Conservation (phyloP, 2,888 invertebrate species). For the Rugalucina vietnamica region DNA sequence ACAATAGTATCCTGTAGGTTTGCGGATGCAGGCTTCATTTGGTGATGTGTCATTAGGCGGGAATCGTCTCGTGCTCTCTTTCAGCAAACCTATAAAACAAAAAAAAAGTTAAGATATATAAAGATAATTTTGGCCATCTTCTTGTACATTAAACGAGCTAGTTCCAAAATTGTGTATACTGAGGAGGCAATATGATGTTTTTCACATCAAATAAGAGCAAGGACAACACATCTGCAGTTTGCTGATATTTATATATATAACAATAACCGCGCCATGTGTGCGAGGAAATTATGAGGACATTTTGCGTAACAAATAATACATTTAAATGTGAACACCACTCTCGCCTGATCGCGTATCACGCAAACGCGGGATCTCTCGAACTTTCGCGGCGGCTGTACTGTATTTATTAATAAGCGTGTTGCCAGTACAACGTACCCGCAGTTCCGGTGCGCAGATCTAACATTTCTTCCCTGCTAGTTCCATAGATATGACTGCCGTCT, state of each 20-base stretch:
- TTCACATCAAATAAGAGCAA: too few species aligned
- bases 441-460: constrained; percentile 80
- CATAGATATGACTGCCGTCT: constrained; percentile 88
- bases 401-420: background rate
- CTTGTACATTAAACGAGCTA: background rate
- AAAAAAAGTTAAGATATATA: background rate
- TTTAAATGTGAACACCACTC: too few species aligned
- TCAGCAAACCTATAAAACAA: background rate
- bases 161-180: background rate
- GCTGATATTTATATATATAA: too few species aligned
- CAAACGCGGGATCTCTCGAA: background rate
- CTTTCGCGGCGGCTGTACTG: background rate
- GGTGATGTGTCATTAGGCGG: background rate
- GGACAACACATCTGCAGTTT: too few species aligned
- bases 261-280: too few species aligned
- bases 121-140: background rate
- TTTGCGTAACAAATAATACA: too few species aligned
- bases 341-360: background rate
- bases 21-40: background rate
- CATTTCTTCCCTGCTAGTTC: constrained; percentile 62
- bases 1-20: background rate
- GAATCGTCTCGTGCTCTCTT: background rate
- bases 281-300: too few species aligned
- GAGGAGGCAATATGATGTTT: background rate
- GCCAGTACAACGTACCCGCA: constrained; percentile 29